These are phyloP conservation scores for Doris montereyensis DNA, from an alignment of 2,888 invertebrate species.

Conservation along the genomic window DNA sequence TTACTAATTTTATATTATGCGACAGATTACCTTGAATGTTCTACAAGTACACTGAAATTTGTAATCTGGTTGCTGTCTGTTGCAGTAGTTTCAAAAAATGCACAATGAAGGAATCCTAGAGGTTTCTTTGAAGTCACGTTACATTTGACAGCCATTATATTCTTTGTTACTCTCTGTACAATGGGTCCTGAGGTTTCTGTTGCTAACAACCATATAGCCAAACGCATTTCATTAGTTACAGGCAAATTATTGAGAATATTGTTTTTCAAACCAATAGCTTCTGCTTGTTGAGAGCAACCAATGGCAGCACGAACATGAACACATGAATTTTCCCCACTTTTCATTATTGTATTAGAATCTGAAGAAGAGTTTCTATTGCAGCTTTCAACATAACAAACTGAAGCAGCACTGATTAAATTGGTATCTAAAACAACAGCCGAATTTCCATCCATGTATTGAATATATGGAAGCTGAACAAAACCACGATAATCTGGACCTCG, in stretches of 20 bases:
- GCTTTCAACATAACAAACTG: slow-evolving; percentile 72
- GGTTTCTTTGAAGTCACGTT: slow-evolving; percentile 80
- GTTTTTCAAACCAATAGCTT: slow-evolving; percentile 78
- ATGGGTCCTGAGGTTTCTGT: slow-evolving; percentile 78
- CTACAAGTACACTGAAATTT: slow-evolving; percentile 78
- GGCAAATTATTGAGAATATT: slow-evolving; percentile 78
- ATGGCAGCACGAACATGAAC: slow-evolving; percentile 80
- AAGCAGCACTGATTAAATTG: slow-evolving; percentile 63
- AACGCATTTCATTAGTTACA: slow-evolving; percentile 78
- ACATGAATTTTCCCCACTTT: slow-evolving; percentile 72
- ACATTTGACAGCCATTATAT: slow-evolving; percentile 82
- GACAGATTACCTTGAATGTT: slow-evolving; percentile 75
- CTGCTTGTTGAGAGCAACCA: slow-evolving; percentile 78
- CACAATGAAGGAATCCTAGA: slow-evolving; percentile 81
- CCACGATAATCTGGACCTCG: slow-evolving; percentile 82
- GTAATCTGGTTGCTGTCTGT: slow-evolving; percentile 72
- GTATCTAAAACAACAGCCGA: slow-evolving; percentile 66
- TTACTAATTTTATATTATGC: no score
- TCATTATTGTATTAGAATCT: slow-evolving; percentile 34
- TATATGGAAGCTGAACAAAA: slow-evolving; percentile 79
- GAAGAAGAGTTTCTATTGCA: slow-evolving; percentile 59
- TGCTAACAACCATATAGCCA: slow-evolving; percentile 78
- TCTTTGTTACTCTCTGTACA: slow-evolving; percentile 81
- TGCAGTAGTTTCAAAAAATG: slow-evolving; percentile 74
- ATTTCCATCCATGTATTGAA: slow-evolving; percentile 70